phyloP scores from a whole-genome alignment of 2,888 invertebrate species.

The Crocallis elinguaria region DNA sequence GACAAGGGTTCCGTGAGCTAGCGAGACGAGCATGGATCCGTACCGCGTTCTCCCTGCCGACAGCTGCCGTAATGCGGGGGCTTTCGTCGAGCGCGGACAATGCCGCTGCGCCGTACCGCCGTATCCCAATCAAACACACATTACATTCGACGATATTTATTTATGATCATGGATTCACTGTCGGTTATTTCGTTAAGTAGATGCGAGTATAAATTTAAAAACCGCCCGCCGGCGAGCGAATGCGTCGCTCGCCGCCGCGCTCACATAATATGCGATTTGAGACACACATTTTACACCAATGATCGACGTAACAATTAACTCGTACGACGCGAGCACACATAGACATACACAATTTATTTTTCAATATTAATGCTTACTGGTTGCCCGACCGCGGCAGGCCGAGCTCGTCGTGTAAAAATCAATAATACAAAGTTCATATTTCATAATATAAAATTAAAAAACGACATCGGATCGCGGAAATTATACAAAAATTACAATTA shows the following conservation, averaged over 20 bases:
- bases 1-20: constrained; percentile 60
- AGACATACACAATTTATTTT: constrained; percentile 82
- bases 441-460: constrained; percentile 82
- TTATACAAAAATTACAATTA: constrained; percentile 86
- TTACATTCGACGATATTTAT: constrained; percentile 86
- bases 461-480: constrained; percentile 85
- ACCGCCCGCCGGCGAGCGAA: constrained; percentile 75
- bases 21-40: constrained; percentile 75
- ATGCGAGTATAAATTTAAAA: constrained; percentile 85
- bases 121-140: constrained; percentile 71
- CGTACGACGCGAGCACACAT: constrained; percentile 85
- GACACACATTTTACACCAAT: constrained; percentile 85
- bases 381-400: constrained; percentile 82
- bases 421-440: constrained; percentile 82
- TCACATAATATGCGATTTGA: constrained; percentile 79
- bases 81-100: constrained; percentile 82
- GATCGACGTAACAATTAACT: constrained; percentile 84
- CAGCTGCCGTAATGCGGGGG: constrained; percentile 82
- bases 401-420: constrained; percentile 82
- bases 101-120: constrained; percentile 77
- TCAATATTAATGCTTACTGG: constrained; percentile 75
- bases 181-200: constrained; percentile 84
- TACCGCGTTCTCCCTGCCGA: constrained; percentile 82
- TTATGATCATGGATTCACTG: constrained; percentile 85
- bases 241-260: constrained; percentile 75